Evolutionary conservation across 2,113 vertebrate genomes (phyloP).

Genomic region (Recurvirostra avosetta): DNA sequence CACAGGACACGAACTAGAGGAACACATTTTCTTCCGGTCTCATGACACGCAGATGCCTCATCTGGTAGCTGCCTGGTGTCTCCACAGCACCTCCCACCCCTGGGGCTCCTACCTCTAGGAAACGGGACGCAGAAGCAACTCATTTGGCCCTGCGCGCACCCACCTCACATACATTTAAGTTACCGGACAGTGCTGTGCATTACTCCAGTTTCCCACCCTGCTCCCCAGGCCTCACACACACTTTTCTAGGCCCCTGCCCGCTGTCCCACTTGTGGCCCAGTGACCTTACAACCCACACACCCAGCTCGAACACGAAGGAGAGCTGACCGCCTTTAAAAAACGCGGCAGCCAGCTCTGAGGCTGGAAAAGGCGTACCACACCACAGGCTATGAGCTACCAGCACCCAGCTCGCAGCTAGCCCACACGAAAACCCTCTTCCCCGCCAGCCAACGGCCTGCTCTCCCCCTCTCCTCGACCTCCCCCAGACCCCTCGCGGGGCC

Average conservation of each 20-base stretch:
- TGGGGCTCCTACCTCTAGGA: rapidly evolving
- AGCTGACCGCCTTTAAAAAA: neutral
- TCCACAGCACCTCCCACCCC: neutral
- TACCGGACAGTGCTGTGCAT: rapidly evolving
- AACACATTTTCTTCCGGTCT: neutral
- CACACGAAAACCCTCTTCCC: too few species aligned
- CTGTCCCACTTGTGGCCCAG: neutral
- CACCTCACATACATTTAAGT: rapidly evolving
- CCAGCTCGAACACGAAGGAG: neutral
- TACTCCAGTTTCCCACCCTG: rapidly evolving
- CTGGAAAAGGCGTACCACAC: neutral
- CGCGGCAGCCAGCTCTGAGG: neutral
- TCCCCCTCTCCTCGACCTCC: too few species aligned
- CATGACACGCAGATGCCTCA: rapidly evolving
- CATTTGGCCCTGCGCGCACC: rapidly evolving
- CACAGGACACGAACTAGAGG: rapidly evolving
- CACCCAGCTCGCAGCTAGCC: rapidly evolving
- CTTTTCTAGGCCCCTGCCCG: neutral
- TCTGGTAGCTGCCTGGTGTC: neutral
- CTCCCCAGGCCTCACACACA: neutral
- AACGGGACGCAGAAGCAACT: neutral
- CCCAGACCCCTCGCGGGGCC: too few species aligned
- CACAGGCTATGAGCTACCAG: too few species aligned
- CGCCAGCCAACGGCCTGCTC: rapidly evolving
- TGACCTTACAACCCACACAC: rapidly evolving